Base-by-base conservation (phyloP, 1,140 invertebrate species). In the Dysdera silvatica region DNA sequence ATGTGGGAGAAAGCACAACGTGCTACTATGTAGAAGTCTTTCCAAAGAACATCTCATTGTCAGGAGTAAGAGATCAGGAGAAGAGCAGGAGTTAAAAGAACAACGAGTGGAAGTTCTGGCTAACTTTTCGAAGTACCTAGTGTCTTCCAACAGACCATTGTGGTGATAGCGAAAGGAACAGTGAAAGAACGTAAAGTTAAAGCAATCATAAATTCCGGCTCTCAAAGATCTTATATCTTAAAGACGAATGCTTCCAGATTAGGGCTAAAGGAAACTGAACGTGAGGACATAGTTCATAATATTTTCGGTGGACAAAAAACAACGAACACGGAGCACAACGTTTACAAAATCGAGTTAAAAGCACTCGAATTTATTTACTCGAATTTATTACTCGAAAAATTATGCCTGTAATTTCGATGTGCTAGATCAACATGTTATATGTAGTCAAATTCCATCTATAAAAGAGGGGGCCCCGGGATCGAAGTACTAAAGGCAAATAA, bases 11-110 rank as follows among this genome's bases (percentile, higher is more conserved):
- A 52, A 51, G 43, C 26, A 45, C 1, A 4, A 45, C 18, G 23
- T 52, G 28, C n/a, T 61, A 20, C 43, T 61, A 23, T 61, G 47
- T 10, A 51, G 35, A 61, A 51, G 10, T 23, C 31, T 52, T 4
- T 51, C 28, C 20, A 18, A 5, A 41, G 48, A 40, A 43, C n/a
- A n/a, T n/a, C n/a, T n/a, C n/a, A 31, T 37, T 52, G 40, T 26
- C n/a, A 16, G 8, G 23, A 6, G 37, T 12, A 6, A 43, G 0
- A 23, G 10, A 26, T 12, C 18, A 18, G 20, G 12, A 20, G 4
- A 4, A 56, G 33, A 4, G 14, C 4, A 2, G 31, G 53, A 56
- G n/a, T 6, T 5, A 16, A 2, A 16, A 8, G 24, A 33, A 23
- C 18, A 35, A 18, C 51, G 18, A 1, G 37, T 29, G 33, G 31